A percentile compares a stretch with the other conserved stretches of the same genome.
phyloP scores from a whole-genome alignment of 2,113 vertebrate genomes.

The Gracilinanus agilis region DNA sequence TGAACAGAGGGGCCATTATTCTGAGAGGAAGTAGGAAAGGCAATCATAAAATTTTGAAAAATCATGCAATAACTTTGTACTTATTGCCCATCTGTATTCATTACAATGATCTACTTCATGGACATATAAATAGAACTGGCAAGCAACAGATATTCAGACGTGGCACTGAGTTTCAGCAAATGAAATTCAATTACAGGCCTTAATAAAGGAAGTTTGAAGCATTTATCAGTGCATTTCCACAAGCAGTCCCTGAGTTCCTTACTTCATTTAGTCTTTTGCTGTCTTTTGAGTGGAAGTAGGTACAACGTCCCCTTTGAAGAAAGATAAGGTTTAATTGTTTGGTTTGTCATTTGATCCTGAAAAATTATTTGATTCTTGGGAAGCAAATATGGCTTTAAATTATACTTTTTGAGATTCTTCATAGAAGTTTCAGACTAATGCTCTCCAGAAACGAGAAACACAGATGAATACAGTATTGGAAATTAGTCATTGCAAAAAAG shows the following conservation, averaged over 20 bases:
- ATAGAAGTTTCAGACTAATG: constrained; percentile 68
- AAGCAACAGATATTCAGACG: constrained; percentile 74
- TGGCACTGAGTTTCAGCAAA: constrained; percentile 65
- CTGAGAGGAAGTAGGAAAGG: constrained; percentile 85
- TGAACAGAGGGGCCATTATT: constrained; percentile 86
- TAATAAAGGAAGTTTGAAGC: constrained; percentile 53
- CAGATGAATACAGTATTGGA: constrained; percentile 82
- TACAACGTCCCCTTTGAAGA: constrained; percentile 57
- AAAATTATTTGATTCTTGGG: constrained; percentile 50
- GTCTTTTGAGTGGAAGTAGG: neutral
- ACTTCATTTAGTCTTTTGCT: constrained; percentile 41
- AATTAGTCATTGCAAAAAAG: constrained; percentile 80
- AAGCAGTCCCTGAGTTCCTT: constrained; percentile 25
- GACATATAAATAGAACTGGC: constrained; percentile 84
- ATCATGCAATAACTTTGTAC: constrained; percentile 88
- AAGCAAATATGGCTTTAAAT: constrained; percentile 56
- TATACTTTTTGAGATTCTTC: constrained; percentile 66
- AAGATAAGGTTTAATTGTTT: constrained; percentile 66
- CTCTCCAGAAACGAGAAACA: constrained; percentile 81
- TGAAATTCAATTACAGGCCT: constrained; percentile 75
- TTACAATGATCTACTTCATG: constrained; percentile 87
- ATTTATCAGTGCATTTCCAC: constrained; percentile 65
- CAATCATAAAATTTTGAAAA: constrained; percentile 90
- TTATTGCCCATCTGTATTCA: constrained; percentile 86
- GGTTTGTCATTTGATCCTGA: constrained; percentile 52